Conservation (phyloP, 1,140 invertebrate species). For the Himalopsyche phryganea region DNA sequence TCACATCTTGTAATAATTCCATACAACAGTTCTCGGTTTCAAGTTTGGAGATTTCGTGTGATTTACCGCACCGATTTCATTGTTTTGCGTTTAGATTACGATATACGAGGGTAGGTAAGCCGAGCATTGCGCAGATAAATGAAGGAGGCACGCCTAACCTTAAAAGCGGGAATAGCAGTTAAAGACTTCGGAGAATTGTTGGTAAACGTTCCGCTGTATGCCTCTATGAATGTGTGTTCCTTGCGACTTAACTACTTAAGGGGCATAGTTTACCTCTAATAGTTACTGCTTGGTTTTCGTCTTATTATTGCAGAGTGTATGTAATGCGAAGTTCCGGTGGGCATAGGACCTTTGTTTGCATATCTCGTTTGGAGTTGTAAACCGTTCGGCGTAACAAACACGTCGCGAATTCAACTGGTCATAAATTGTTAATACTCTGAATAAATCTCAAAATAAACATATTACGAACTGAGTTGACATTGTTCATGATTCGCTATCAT, state of each 20-base stretch:
- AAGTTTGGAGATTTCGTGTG: conserved; percentile 35
- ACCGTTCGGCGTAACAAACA: conserved; percentile 7
- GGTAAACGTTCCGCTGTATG: conserved; percentile 13
- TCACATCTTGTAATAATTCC: conserved; percentile 31
- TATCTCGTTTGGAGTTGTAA: conserved; percentile 32
- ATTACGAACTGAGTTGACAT: too few relatives aligned
- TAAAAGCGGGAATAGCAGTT: conserved; percentile 26
- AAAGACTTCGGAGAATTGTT: conserved; percentile 28
- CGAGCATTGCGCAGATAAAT: conserved; percentile 20
- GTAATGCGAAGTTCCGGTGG: conserved; percentile 5
- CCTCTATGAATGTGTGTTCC: conserved; percentile 19
- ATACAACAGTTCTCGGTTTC: conserved; percentile 20
- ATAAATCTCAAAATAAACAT: too few relatives aligned
- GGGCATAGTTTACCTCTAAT: conserved; percentile 36
- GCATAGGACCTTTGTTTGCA: conserved; percentile 28
- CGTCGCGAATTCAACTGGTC: conserved; percentile 6
- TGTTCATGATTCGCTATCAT: too few relatives aligned
- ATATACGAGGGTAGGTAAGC: conserved; percentile 29
- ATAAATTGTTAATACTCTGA: conserved; percentile 13
- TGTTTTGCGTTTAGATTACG: conserved; percentile 36
- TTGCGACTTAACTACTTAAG: conserved; percentile 33
- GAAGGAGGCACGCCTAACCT: conserved; percentile 17
- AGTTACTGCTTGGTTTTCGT: conserved; percentile 34
- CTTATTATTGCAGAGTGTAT: conserved; percentile 30
- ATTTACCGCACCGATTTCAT: conserved; percentile 35